Evolutionary conservation across 2,888 invertebrate genomes (phyloP).

Genomic region (Amphimallon solstitiale): DNA sequence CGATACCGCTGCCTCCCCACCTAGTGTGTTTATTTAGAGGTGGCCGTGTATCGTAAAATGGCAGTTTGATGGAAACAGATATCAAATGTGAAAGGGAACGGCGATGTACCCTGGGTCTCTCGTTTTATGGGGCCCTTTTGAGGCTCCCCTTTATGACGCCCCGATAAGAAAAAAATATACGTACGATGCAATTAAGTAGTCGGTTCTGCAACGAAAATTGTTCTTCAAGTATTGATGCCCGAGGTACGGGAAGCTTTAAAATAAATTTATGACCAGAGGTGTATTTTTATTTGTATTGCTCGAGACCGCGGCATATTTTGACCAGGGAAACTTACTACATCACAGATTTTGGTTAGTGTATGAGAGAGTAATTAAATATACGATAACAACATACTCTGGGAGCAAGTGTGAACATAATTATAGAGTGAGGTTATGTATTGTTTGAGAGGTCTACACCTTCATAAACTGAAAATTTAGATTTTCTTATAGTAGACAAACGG

Average conservation of each 20-base stretch:
- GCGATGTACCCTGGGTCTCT: constrained; percentile 6
- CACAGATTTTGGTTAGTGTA: too few relatives aligned
- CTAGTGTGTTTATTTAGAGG: constrained; percentile 29
- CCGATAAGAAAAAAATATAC: constrained; percentile 31
- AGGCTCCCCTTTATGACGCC: constrained; percentile 29
- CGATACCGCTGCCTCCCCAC: too few relatives aligned
- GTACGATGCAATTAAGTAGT: constrained; percentile 24
- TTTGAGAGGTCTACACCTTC: too few relatives aligned
- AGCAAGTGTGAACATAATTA: too few relatives aligned
- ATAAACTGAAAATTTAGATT: too few relatives aligned
- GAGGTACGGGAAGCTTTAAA: constrained; percentile 16
- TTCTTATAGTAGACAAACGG: too few relatives aligned
- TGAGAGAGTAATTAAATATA: too few relatives aligned
- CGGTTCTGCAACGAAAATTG: not conserved
- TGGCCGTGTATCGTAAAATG: constrained; percentile 21
- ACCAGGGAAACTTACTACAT: too few relatives aligned
- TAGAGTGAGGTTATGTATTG: too few relatives aligned
- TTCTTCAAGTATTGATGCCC: constrained; percentile 24
- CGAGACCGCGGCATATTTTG: too few relatives aligned
- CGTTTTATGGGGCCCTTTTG: constrained; percentile 16
- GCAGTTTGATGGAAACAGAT: constrained; percentile 35
- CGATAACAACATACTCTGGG: too few relatives aligned
- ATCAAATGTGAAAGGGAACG: constrained; percentile 30
- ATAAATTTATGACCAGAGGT: constrained; percentile 16
- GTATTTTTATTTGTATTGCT: not conserved